Evolutionary conservation across 1,140 invertebrate genomes (phyloP), one percentile per base, ranked within the genome.

Genomic region (Pogonomyrmex barbatus): DNA sequence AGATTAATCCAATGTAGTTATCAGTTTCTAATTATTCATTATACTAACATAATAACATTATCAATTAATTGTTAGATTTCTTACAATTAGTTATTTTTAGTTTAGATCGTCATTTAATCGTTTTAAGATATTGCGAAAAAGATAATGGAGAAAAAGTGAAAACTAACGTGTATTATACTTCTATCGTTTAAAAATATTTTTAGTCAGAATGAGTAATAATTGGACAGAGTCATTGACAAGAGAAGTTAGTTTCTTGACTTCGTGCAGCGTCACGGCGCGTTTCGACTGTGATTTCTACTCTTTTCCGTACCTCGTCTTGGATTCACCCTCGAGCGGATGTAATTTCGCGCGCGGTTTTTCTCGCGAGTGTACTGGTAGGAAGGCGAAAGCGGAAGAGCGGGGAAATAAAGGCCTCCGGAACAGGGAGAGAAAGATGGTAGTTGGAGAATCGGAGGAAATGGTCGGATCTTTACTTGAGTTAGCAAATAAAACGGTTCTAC

Each of bases 281-380:
- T 87, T 90, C 75, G 62, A 78, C 71, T 24, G 42, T 56, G 33
- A 79, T 77, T 90, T 88, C 54, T 58, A 47, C 60, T 90, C 78
- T 71, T 75, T 60, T 75, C 30, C 33, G n/a, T 60, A 30, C 17
- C 10, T 62, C 42, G 54, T 56, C 9, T 33, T 17, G 58, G 54
- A 39, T 76, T 76, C 56, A 58, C 17, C 42, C 54, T 54, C 65
- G 42, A 58, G 73, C 73, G 68, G 79, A 88, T 85, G 84, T 84
- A 86, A 91, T 91, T 90, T 71, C 81, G 76, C 71, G 52, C 60
- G 54, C 30, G 62, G 50, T 62, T 88, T 84, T 82, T 71, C 47
- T 36, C 75, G 81, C 30, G 67, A 84, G 85, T 24, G 24, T 65
- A 81, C 50, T 36, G 60, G 24, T 10, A 67, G 39, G 70, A 54